A percentile compares a stretch with the other conserved stretches of the same genome.
phyloP scores from a whole-genome alignment of 2,888 invertebrate genomes.

The Drosophila sordidula region DNA sequence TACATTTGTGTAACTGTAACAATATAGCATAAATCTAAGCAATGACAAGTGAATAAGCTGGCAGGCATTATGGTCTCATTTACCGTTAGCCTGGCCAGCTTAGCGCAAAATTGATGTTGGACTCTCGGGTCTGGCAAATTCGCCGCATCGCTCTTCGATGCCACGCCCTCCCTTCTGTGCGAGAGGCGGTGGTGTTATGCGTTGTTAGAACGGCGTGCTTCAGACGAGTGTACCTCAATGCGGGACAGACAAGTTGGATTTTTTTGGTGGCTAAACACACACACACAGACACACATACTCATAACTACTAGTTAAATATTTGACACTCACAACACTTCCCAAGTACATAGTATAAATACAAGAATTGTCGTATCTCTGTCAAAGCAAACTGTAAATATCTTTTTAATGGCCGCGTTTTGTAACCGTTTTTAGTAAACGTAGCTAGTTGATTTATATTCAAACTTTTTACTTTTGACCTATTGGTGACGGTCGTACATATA shows the following conservation, averaged over 20 bases:
- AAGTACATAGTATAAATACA: background rate
- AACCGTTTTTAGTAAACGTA: slow-evolving; percentile 22
- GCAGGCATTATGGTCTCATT: slow-evolving; percentile 35
- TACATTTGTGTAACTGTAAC: slow-evolving; percentile 50
- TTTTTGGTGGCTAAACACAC: slow-evolving; percentile 52
- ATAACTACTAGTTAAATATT: slow-evolving; percentile 31
- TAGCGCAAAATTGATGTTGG: slow-evolving; percentile 85
- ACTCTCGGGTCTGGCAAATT: slow-evolving; percentile 80
- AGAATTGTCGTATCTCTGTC: slow-evolving; percentile 18
- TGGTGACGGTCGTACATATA: slow-evolving; percentile 29
- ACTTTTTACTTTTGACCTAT: slow-evolving; percentile 4
- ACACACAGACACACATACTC: slow-evolving; percentile 38
- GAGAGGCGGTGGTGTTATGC: slow-evolving; percentile 38
- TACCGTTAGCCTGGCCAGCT: slow-evolving; percentile 54
- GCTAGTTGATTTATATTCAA: slow-evolving; percentile 7
- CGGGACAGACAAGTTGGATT: slow-evolving; percentile 73
- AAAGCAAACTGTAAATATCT: slow-evolving; percentile 58
- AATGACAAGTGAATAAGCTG: slow-evolving; percentile 83
- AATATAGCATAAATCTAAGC: slow-evolving; percentile 47
- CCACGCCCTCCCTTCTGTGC: slow-evolving; percentile 25
- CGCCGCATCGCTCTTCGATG: slow-evolving; percentile 66
- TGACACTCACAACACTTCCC: slow-evolving; percentile 4
- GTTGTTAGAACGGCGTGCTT: slow-evolving; percentile 79
- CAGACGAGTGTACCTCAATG: slow-evolving; percentile 84
- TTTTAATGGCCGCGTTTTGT: slow-evolving; percentile 41